Evolutionary conservation across 1,140 invertebrate genomes (phyloP), one percentile per base, ranked within the genome.

Genomic region (Charaxes varanes): DNA sequence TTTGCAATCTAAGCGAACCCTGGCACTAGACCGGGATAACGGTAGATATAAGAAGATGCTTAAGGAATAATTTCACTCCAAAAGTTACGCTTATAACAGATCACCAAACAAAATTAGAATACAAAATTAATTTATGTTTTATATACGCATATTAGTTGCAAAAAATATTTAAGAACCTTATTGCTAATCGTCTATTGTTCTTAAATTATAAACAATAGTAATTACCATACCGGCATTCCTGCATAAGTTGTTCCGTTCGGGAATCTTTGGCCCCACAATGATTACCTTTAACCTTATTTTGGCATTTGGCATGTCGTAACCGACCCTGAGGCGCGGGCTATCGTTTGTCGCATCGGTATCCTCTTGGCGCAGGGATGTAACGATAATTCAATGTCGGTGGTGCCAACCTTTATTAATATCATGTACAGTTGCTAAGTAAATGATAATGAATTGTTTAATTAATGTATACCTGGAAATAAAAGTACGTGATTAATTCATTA

Each of bases 201-300:
- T 31, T 17, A 3, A 17, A 24, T 32, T 16, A 23, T 38, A 23
- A 16, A 8, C 30, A 19, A 12, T 17, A n/a, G 19, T 46, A 55
- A 46, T 46, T 38, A 49, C 34, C 45, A 53, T 43, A 53, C 40
- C 41, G 15, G 42, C 32, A 69, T 73, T 68, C 62, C 65, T 66
- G 56, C 60, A 71, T 78, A 76, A 80, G 77, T 72, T 67, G 70
- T 55, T 53, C 41, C 33, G 41, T 38, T 35, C 47, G 53, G 62
- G 64, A 67, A 67, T 69, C 59, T 54, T 56, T 53, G 49, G 53
- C 52, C 53, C 53, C 40, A 59, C 69, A 68, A 73, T 73, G 70
- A 77, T 69, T 72, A 77, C 76, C 76, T 80, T 65, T 78, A 55
- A 81, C 73, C 77, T 78, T 81, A 76, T 76, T 81, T 74, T 81